Percentiles rank a stretch among this genome's conserved stretches.
phyloP scores from a whole-genome alignment of 2,113 vertebrate species.

The Gymnogyps californianus region DNA sequence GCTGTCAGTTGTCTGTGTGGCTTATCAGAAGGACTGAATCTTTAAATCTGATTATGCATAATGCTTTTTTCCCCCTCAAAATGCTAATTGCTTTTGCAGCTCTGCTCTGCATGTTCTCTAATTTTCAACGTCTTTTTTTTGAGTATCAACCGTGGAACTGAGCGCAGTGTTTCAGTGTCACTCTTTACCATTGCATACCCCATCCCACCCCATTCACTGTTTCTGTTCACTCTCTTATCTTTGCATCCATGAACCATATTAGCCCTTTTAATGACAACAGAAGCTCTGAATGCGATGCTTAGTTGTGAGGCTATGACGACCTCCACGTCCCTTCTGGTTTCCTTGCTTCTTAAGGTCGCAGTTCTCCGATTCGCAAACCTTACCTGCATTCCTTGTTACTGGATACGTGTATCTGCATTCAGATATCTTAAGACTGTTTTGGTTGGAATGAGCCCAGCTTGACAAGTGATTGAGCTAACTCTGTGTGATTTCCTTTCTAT shows the following conservation, averaged over 20 bases:
- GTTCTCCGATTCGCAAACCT: background rate
- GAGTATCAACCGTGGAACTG: background rate
- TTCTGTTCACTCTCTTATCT: background rate
- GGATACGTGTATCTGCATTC: background rate
- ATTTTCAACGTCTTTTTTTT: background rate
- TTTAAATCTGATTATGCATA: constrained; percentile 20
- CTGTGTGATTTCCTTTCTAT: background rate
- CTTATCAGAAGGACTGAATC: background rate
- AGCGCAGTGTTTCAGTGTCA: background rate
- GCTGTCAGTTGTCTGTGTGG: background rate
- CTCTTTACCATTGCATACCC: background rate
- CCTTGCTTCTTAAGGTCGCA: background rate
- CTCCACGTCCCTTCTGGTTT: background rate
- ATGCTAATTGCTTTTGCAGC: background rate
- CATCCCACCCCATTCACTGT: background rate
- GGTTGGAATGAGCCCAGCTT: background rate
- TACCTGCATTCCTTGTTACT: background rate
- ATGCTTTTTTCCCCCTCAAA: background rate
- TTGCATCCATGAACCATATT: background rate
- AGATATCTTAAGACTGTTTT: background rate
- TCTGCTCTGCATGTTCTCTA: background rate
- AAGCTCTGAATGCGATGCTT: background rate
- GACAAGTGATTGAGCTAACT: background rate
- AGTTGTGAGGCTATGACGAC: background rate
- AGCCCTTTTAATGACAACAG: background rate